Conservation (phyloP, 1,140 invertebrate species). For the Elymnias hypermnestra region DNA sequence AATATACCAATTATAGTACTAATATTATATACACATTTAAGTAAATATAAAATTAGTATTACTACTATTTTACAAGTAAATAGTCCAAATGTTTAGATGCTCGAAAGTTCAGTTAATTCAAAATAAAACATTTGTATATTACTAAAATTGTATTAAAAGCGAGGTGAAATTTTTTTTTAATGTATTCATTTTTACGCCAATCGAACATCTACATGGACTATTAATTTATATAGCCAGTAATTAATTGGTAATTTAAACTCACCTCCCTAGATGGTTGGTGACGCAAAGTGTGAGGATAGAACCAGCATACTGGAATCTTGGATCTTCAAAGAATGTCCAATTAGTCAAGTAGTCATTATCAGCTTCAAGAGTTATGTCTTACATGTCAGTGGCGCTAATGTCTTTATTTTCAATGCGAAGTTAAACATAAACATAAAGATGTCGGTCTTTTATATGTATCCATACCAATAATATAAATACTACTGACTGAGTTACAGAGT, state of each 20-base stretch:
- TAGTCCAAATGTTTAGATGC: conserved; percentile 7
- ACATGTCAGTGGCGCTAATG: no score
- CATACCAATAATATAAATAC: no score
- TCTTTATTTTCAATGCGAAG: no score
- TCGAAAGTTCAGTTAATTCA: no score
- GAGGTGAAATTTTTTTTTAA: no score
- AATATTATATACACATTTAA: conserved; percentile 7
- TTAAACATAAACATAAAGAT: no score
- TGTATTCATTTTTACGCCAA: no score
- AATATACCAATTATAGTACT: not conserved
- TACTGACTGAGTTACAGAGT: no score
- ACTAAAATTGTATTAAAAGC: no score
- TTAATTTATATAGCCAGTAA: conserved; percentile 7
- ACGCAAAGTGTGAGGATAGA: conserved; percentile 45
- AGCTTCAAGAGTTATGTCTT: no score
- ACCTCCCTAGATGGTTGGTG: conserved; percentile 45
- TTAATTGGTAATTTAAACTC: conserved; percentile 36
- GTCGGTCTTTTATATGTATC: no score
- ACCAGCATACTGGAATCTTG: conserved; percentile 30
- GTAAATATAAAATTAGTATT: not conserved
- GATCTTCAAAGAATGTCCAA: conserved; percentile 24
- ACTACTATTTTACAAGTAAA: conserved; percentile 12
- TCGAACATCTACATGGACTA: conserved; percentile 14
- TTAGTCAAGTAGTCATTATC: conserved; percentile 25
- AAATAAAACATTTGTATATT: no score